Evolutionary conservation across 2,888 invertebrate species (phyloP).

Genomic region (Clistopyga incitator): DNA sequence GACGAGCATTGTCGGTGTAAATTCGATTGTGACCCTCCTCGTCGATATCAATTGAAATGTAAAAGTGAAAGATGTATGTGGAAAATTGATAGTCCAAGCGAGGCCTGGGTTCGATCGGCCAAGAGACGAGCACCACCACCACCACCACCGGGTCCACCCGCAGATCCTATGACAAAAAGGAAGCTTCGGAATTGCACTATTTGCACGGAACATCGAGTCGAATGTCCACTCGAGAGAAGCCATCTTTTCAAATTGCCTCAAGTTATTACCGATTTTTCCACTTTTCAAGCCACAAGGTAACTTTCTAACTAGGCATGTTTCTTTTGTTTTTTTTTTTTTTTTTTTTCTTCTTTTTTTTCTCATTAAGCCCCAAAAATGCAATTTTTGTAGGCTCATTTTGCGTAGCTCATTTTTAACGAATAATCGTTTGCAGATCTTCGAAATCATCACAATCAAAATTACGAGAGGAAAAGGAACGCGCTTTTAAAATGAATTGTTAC

Average conservation of each 20-base stretch:
- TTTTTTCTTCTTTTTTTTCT: background rate
- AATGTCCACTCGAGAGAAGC: slow-evolving; percentile 37
- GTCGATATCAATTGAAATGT: slow-evolving; percentile 16
- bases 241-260: slow-evolving; percentile 44
- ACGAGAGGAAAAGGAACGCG: slow-evolving; percentile 68
- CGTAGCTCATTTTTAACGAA: background rate
- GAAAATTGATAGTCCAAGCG: slow-evolving; percentile 4
- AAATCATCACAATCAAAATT: slow-evolving; percentile 60
- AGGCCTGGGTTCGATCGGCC: slow-evolving; percentile 1
- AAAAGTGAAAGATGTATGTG: background rate
- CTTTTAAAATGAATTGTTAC: slow-evolving; percentile 86
- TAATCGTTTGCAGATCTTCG: slow-evolving; percentile 46
- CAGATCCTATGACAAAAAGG: slow-evolving; percentile 4
- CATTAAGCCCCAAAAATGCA: background rate
- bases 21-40: slow-evolving; percentile 14
- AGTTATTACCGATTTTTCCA: slow-evolving; percentile 41
- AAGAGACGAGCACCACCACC: slow-evolving; percentile 47
- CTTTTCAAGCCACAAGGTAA: slow-evolving; percentile 59
- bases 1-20: slow-evolving; percentile 40
- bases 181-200: slow-evolving; percentile 48
- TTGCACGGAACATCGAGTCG: slow-evolving; percentile 48
- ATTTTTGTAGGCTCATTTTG: no score
- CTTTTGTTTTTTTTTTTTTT: background rate
- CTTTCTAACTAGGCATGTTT: background rate
- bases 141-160: no score